A percentile compares a stretch with the other conserved stretches of the same genome.
Evolutionary conservation across 2,797 vertebrate genomes (phyloP).

Genomic region (Acanthurus leucopareius): DNA sequence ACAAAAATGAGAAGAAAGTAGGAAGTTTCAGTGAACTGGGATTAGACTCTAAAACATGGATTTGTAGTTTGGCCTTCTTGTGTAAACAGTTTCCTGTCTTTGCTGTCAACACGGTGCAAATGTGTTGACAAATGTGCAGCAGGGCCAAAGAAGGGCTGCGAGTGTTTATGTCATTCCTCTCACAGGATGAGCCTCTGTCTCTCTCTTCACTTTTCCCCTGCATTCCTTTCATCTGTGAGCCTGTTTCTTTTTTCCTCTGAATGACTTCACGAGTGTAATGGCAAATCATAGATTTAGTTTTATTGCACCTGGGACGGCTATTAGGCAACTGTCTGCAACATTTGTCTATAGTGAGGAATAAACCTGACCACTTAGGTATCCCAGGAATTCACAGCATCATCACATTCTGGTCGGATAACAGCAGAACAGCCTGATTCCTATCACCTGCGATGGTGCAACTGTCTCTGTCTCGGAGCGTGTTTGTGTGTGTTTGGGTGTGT

Average conservation of each 20-base stretch:
- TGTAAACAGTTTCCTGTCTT: slow-evolving; percentile 17
- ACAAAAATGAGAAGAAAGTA: not conserved
- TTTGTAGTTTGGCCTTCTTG: slow-evolving; percentile 10
- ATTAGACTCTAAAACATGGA: not conserved
- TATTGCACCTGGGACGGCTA: slow-evolving; percentile 55
- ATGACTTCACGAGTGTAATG: slow-evolving; percentile 72
- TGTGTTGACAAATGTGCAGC: slow-evolving; percentile 9
- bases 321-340: slow-evolving; percentile 76
- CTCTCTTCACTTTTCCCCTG: slow-evolving; percentile 40
- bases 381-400: slow-evolving; percentile 79
- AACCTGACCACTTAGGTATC: slow-evolving; percentile 79
- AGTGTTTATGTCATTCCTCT: slow-evolving; percentile 43
- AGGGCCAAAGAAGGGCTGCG: slow-evolving; percentile 20
- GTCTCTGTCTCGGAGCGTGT: slow-evolving; percentile 52
- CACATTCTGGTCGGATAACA: slow-evolving; percentile 76
- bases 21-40: not conserved
- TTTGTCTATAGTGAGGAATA: slow-evolving; percentile 66
- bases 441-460: slow-evolving; percentile 72
- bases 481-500: slow-evolving; percentile 46
- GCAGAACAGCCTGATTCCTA: slow-evolving; percentile 75
- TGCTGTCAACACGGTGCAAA: slow-evolving; percentile 30
- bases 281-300: slow-evolving; percentile 66
- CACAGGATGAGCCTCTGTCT: slow-evolving; percentile 26
- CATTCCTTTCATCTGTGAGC: slow-evolving; percentile 73
- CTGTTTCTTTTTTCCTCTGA: slow-evolving; percentile 61